A percentile compares a stretch with the other conserved stretches of the same genome.
phyloP scores from a whole-genome alignment of 1,140 invertebrate species.

The Cydia pomonella region DNA sequence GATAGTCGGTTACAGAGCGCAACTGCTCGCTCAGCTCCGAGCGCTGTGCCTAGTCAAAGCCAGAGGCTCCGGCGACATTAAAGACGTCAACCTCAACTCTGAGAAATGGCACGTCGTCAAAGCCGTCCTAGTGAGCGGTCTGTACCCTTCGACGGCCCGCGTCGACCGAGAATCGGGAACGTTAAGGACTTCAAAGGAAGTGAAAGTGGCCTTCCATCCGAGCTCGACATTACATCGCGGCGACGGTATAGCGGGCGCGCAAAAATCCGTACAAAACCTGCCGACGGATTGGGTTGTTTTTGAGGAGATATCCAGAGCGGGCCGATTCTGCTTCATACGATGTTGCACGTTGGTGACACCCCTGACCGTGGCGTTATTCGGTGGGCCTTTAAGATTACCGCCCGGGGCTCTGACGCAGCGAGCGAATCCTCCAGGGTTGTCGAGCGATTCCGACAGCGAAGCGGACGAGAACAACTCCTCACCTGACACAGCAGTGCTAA shows the following conservation, averaged over 20 bases:
- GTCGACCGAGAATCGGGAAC: conserved; percentile 73
- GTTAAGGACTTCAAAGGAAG: conserved; percentile 83
- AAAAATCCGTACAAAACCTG: conserved; percentile 83
- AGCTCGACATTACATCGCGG: conserved; percentile 85
- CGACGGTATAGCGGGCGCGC: conserved; percentile 57
- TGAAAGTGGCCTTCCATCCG: conserved; percentile 88
- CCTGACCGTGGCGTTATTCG: conserved; percentile 89
- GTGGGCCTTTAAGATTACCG: conserved; percentile 85
- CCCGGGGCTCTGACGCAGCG: conserved; percentile 63
- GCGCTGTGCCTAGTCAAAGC: conserved; percentile 91
- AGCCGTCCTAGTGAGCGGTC: conserved; percentile 91
- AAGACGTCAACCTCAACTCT: conserved; percentile 91
- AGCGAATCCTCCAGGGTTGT: conserved; percentile 73
- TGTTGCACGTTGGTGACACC: conserved; percentile 90
- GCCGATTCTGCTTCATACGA: conserved; percentile 84
- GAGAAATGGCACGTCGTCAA: conserved; percentile 96
- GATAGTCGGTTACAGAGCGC: conserved; percentile 88
- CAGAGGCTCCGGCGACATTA: conserved; percentile 87
- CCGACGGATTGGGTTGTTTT: conserved; percentile 92
- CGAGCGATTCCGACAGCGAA: conserved; percentile 82
- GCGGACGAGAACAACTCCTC: conserved; percentile 75
- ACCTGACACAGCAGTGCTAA: conserved; percentile 63
- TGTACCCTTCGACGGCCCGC: conserved; percentile 93
- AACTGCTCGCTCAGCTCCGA: conserved; percentile 92
- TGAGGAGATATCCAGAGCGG: conserved; percentile 89